Conservation (phyloP, 1,140 invertebrate genomes). For the Cotesia vestalis region DNA sequence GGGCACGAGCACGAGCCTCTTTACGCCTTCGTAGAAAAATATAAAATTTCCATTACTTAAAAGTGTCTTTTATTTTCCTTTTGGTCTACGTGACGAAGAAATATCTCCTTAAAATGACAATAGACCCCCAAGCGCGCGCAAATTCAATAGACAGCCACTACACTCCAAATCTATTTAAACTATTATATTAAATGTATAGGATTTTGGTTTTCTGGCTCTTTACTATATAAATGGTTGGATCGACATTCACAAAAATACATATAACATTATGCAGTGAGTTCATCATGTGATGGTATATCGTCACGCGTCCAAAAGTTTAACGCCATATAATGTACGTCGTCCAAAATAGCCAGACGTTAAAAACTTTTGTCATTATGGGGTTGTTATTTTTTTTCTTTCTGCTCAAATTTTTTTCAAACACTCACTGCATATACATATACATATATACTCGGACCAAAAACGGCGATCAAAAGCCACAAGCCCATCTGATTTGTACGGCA, state of each 20-base stretch:
- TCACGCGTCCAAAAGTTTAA: neutral
- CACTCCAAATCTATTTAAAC: slow-evolving; percentile 60
- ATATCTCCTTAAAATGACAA: slow-evolving; percentile 35
- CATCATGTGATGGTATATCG: neutral
- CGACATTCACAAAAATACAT: no score
- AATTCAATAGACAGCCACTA: slow-evolving; percentile 24
- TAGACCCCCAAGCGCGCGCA: slow-evolving; percentile 34
- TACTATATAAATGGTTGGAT: neutral
- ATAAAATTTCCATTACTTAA: slow-evolving; percentile 20
- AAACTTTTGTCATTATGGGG: neutral
- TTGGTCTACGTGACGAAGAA: slow-evolving; percentile 7
- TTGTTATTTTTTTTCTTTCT: neutral
- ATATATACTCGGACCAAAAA: neutral
- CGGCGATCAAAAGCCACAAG: slow-evolving; percentile 1
- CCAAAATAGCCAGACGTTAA: neutral
- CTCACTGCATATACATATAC: no score
- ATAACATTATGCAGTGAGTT: no score
- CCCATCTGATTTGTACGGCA: slow-evolving; percentile 23
- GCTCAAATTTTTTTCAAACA: no score
- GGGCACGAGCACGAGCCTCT: slow-evolving; percentile 54
- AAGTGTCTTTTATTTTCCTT: slow-evolving; percentile 17
- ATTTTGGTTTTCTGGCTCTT: slow-evolving; percentile 45
- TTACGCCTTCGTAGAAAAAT: slow-evolving; percentile 55
- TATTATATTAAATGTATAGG: slow-evolving; percentile 43
- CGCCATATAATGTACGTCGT: neutral